Evolutionary conservation across 2,113 vertebrate genomes (phyloP).

Genomic region (Pterocles gutturalis): DNA sequence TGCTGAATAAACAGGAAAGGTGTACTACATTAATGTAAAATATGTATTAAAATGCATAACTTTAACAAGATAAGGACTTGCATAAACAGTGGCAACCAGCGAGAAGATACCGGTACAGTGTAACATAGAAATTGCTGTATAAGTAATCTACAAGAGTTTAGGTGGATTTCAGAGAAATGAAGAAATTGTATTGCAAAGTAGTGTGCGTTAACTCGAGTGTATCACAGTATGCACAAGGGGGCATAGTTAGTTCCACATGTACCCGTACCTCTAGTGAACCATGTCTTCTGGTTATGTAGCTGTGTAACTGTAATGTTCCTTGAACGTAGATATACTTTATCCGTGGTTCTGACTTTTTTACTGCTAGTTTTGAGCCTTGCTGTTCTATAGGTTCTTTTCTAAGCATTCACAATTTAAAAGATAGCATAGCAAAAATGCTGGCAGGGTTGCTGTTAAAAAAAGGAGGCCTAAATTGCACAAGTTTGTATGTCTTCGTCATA

Average conservation of each 20-base stretch:
- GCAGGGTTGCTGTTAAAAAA: conserved; percentile 44
- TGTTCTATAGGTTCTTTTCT: not conserved
- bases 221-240: not conserved
- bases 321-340: not conserved
- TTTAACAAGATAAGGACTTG: not conserved
- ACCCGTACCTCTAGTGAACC: not conserved
- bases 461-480: conserved; percentile 47
- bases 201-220: fast-evolving
- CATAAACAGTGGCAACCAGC: not conserved
- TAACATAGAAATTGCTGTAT: not conserved
- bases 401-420: conserved; percentile 24
- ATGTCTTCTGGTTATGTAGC: fast-evolving
- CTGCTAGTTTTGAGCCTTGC: conserved; percentile 32
- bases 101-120: not conserved
- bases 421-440: conserved; percentile 15
- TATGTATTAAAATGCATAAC: not conserved
- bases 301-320: not conserved
- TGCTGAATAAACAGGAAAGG: not conserved
- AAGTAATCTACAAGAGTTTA: not conserved
- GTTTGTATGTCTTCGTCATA: not conserved
- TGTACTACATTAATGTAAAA: not conserved
- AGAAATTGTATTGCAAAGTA: not conserved
- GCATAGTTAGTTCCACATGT: conserved; percentile 11
- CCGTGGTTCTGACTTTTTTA: not conserved
- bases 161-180: not conserved